These are phyloP conservation scores for Hypercompe scribonia DNA, from an alignment of 2,888 invertebrate species.

Conservation along the genomic window DNA sequence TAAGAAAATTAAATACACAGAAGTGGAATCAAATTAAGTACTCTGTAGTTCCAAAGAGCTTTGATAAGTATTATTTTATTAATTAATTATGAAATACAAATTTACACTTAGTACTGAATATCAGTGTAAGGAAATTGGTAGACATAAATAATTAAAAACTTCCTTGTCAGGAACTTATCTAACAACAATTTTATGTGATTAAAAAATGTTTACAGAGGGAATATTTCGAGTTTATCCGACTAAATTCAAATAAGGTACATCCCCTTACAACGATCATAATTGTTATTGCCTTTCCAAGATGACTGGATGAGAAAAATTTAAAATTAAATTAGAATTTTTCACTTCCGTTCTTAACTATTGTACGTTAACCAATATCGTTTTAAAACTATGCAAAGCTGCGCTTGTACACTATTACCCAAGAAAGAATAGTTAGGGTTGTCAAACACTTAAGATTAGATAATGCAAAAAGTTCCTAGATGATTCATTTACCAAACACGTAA, in stretches of 20 bases:
- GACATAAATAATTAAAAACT: neutral
- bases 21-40: neutral
- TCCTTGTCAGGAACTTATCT: neutral
- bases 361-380: slow-evolving; percentile 19
- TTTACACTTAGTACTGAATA: neutral
- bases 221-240: neutral
- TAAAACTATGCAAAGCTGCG: slow-evolving; percentile 11
- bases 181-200: neutral
- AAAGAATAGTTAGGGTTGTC: slow-evolving; percentile 19
- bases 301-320: neutral
- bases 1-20: slow-evolving; percentile 1
- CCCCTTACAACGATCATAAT: neutral
- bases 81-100: slow-evolving; percentile 7
- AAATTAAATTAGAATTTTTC: slow-evolving; percentile 3
- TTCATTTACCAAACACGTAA: too few species aligned
- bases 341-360: slow-evolving; percentile 18
- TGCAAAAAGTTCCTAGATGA: neutral
- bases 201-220: neutral
- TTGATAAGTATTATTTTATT: slow-evolving; percentile 10
- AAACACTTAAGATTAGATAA: neutral
- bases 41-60: slow-evolving; percentile 6
- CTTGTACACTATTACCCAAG: slow-evolving; percentile 12
- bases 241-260: neutral
- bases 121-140: neutral
- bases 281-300: neutral